Evolutionary conservation across 2,888 invertebrate species (phyloP).

Genomic region (Flabesymbios commensalis): DNA sequence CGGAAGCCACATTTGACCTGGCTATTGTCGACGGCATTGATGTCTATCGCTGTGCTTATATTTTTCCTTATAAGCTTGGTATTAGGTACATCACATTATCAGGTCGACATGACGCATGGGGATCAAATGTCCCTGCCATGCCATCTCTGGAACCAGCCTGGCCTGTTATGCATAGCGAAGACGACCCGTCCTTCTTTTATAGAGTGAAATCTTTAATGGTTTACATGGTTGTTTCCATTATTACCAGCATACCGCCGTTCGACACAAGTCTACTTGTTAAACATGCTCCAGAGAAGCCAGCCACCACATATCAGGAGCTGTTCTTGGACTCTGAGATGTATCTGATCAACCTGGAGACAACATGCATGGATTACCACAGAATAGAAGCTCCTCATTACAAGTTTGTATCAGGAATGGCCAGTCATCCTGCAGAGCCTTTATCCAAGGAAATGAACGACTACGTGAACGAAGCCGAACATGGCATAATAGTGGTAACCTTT

Average conservation of each 20-base stretch:
- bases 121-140: slow-evolving; percentile 1
- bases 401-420: neutral
- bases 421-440: neutral
- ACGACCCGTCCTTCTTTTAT: neutral
- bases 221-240: neutral
- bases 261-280: neutral
- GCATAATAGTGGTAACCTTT: slow-evolving; percentile 8
- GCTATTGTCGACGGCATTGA: slow-evolving; percentile 6
- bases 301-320: neutral
- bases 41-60: neutral
- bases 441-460: neutral
- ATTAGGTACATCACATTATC: slow-evolving; percentile 5
- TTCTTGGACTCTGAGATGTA: slow-evolving; percentile 9
- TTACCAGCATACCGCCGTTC: neutral
- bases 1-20: neutral
- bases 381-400: neutral
- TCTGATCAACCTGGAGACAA: slow-evolving; percentile 4
- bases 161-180: neutral
- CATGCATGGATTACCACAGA: slow-evolving; percentile 9
- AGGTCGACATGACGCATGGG: neutral
- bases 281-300: neutral
- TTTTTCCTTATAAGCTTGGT: slow-evolving; percentile 12
- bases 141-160: slow-evolving; percentile 6
- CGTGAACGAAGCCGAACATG: neutral
- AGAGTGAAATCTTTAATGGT: neutral